Conservation (phyloP, 2,888 invertebrate genomes). For the Clivina fossor region DNA sequence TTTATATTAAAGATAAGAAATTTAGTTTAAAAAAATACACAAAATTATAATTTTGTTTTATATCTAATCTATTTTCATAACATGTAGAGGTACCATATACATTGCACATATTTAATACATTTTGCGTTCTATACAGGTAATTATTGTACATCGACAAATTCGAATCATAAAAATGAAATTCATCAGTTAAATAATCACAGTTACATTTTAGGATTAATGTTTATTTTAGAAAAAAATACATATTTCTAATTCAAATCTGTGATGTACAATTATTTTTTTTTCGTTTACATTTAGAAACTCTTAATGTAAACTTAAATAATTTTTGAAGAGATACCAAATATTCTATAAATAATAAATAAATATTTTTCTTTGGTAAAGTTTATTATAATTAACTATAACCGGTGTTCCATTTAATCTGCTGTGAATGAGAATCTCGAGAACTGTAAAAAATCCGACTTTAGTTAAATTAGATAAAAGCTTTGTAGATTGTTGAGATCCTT, state of each 20-base stretch:
- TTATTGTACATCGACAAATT: constrained; percentile 10
- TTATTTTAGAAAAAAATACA: constrained; percentile 14
- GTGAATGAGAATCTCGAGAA: no score
- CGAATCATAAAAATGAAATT: constrained; percentile 12
- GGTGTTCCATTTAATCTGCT: no score
- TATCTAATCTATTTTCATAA: constrained; percentile 32
- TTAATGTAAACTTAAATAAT: neutral
- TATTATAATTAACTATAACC: no score
- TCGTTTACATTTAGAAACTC: constrained; percentile 17
- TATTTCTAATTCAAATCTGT: constrained; percentile 19
- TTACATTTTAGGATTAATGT: constrained; percentile 21
- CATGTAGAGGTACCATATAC: constrained; percentile 33
- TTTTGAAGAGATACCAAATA: neutral
- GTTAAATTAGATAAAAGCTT: no score
- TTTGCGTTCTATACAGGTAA: constrained; percentile 29
- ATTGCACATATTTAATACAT: constrained; percentile 31
- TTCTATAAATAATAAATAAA: neutral
- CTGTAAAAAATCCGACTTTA: no score
- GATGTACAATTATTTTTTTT: constrained; percentile 6
- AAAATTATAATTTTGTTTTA: constrained; percentile 14
- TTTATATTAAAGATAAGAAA: no score
- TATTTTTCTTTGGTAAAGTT: no score
- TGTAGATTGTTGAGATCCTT: no score
- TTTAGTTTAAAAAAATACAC: no score
- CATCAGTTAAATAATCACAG: constrained; percentile 26